phyloP scores from a whole-genome alignment of 2,888 invertebrate species.

The Apomyelois bistriatella region DNA sequence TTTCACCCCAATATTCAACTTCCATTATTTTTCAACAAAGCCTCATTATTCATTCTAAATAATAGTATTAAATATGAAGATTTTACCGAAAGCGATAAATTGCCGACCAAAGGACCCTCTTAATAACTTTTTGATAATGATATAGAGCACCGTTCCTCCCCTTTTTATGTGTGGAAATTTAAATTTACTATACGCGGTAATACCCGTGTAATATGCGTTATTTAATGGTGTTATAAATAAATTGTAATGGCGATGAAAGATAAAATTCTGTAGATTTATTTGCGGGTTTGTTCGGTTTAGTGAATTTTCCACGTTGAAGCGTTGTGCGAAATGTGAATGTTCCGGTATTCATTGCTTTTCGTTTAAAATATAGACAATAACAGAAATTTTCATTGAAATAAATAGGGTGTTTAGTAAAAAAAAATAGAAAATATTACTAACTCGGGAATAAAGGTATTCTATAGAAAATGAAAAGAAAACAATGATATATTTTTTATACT shows the following conservation, averaged over 20 bases:
- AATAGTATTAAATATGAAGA: conserved; percentile 9
- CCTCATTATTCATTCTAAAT: conserved; percentile 4
- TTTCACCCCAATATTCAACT: conserved; percentile 3
- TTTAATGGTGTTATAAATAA: conserved; percentile 36
- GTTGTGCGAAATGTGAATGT: too few relatives aligned
- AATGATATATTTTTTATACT: too few relatives aligned
- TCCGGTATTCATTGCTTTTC: too few relatives aligned
- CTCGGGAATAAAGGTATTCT: too few relatives aligned
- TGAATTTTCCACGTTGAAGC: not conserved
- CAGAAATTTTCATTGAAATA: too few relatives aligned
- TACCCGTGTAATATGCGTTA: conserved; percentile 38
- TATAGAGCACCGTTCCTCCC: conserved; percentile 36
- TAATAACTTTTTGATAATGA: conserved; percentile 57
- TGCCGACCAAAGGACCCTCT: conserved; percentile 30
- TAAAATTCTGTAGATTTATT: conserved; percentile 10
- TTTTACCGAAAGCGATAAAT: conserved; percentile 30
- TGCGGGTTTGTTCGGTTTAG: not conserved
- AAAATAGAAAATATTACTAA: too few relatives aligned
- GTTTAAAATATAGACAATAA: too few relatives aligned
- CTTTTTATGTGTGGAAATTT: conserved; percentile 37
- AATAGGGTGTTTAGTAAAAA: too few relatives aligned
- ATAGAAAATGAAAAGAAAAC: too few relatives aligned
- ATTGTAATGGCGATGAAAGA: conserved; percentile 9
- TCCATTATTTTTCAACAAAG: conserved; percentile 5
- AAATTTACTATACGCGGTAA: conserved; percentile 36